Evolutionary conservation across 2,888 invertebrate species (phyloP).

Genomic region (Lamellibrachia satsuma): DNA sequence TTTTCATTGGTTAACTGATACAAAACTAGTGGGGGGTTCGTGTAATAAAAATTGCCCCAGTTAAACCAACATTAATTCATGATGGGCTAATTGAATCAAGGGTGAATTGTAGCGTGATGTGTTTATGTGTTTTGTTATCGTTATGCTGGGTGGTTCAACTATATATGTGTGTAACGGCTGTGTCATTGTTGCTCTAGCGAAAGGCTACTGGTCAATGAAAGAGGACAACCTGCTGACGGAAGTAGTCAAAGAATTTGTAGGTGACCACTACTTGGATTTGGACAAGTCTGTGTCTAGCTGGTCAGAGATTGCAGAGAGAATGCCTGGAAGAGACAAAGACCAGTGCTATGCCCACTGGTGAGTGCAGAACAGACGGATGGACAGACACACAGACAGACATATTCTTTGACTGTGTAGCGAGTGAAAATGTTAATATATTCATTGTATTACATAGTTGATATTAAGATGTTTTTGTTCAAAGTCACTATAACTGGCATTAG

Average conservation of each 20-base stretch:
- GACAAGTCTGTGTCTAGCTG: neutral
- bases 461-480: too few species aligned
- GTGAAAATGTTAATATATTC: neutral
- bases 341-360: neutral
- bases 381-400: neutral
- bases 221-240: neutral
- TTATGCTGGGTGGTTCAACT: too few species aligned
- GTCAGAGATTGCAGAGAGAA: neutral
- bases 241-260: neutral
- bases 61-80: too few species aligned
- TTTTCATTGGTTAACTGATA: too few species aligned
- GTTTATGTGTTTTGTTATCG: too few species aligned
- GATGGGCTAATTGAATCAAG: too few species aligned
- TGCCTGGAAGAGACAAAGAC: neutral
- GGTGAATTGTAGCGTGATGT: too few species aligned
- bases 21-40: too few species aligned
- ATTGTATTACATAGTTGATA: too few species aligned
- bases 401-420: neutral
- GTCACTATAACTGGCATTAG: too few species aligned
- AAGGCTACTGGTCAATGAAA: neutral
- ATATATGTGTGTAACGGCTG: neutral
- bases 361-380: neutral
- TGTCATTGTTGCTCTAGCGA: neutral
- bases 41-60: too few species aligned
- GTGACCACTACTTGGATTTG: neutral